Percentiles rank a stretch among this genome's conserved stretches.
phyloP scores from a whole-genome alignment of 2,888 invertebrate species.

The Apeira syringaria region DNA sequence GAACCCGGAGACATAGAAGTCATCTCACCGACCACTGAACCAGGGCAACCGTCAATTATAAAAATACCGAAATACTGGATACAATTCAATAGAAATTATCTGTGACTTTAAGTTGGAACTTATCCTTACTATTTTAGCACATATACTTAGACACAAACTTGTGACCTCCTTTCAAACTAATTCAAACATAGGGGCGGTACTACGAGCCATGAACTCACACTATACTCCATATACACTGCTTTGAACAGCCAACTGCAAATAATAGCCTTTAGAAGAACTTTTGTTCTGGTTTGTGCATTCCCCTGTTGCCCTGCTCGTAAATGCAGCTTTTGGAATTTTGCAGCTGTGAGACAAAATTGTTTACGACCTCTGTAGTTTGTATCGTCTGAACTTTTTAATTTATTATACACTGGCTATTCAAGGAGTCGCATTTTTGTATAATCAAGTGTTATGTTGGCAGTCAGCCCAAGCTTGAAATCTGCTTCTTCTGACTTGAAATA shows the following conservation, averaged over 20 bases:
- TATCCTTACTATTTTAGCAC: too few species aligned
- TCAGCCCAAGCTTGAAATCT: constrained; percentile 1
- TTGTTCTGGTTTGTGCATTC: constrained; percentile 10
- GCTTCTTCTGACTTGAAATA: too few species aligned
- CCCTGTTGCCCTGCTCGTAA: constrained; percentile 1
- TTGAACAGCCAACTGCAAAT: constrained; percentile 20
- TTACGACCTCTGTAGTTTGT: not conserved
- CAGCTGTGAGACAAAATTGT: constrained; percentile 4
- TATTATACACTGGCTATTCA: not conserved
- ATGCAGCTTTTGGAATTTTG: not conserved
- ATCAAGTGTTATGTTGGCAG: constrained; percentile 13
- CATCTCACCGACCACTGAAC: too few species aligned
- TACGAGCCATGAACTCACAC: constrained; percentile 3
- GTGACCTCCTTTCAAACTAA: constrained; percentile 11
- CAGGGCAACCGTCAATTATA: too few species aligned
- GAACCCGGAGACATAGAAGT: too few species aligned
- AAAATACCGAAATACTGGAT: too few species aligned
- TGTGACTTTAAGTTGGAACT: too few species aligned
- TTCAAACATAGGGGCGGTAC: constrained; percentile 12
- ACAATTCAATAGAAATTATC: too few species aligned
- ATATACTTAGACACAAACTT: not conserved
- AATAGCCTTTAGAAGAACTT: constrained; percentile 12
- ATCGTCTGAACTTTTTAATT: not conserved
- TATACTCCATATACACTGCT: constrained; percentile 12
- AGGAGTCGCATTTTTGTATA: constrained; percentile 5